Conservation (phyloP, 2,888 invertebrate genomes). For the Tubulanus polymorphus region DNA sequence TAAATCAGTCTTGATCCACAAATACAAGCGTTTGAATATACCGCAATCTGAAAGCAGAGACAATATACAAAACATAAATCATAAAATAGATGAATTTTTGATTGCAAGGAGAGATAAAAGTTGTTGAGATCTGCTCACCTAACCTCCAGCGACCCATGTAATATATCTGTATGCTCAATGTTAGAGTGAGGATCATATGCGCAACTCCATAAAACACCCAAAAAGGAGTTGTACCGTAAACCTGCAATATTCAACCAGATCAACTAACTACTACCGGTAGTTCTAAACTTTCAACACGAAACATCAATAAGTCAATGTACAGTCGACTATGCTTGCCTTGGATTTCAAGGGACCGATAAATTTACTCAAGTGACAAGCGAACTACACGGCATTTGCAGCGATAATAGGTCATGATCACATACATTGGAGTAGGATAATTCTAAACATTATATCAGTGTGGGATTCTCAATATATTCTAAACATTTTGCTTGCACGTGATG, state of each 20-base stretch:
- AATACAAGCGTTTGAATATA: constrained; percentile 52
- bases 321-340: too few relatives aligned
- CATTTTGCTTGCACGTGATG: too few relatives aligned
- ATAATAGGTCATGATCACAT: too few relatives aligned
- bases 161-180: constrained; percentile 57
- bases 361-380: too few relatives aligned
- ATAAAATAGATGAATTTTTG: background rate
- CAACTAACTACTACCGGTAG: too few relatives aligned
- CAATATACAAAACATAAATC: background rate
- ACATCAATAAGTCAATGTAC: too few relatives aligned
- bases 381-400: too few relatives aligned
- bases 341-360: too few relatives aligned
- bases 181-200: constrained; percentile 65
- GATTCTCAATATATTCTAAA: too few relatives aligned
- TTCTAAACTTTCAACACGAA: too few relatives aligned
- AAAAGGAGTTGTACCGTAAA: constrained; percentile 56
- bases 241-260: constrained; percentile 27
- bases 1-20: constrained; percentile 50
- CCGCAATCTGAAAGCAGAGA: constrained; percentile 51
- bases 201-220: constrained; percentile 70
- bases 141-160: constrained; percentile 61
- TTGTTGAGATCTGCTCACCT: constrained; percentile 29
- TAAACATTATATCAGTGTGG: too few relatives aligned
- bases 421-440: too few relatives aligned
- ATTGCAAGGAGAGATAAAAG: background rate